These are phyloP conservation scores for Charanyca ferruginea DNA, from an alignment of 2,888 invertebrate genomes.

Conservation along the genomic window DNA sequence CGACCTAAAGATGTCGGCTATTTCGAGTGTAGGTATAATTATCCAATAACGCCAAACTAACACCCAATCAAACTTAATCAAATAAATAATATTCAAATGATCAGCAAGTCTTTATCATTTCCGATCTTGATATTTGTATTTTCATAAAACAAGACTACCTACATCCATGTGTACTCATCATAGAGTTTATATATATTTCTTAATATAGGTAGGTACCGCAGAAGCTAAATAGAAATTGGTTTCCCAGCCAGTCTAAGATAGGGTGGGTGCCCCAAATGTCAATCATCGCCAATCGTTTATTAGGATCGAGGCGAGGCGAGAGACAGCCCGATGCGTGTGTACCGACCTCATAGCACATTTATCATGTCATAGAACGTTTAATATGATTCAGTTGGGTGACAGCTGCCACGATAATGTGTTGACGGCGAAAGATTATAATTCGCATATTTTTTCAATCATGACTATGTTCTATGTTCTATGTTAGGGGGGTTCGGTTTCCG, in stretches of 20 bases:
- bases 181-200: not conserved
- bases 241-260: conserved; percentile 65
- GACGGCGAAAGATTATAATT: conserved; percentile 74
- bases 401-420: conserved; percentile 78
- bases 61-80: too few relatives aligned
- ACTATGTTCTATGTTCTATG: too few relatives aligned
- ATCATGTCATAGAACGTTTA: conserved; percentile 88
- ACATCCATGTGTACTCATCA: not conserved
- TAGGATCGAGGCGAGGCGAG: conserved; percentile 79
- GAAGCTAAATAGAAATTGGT: conserved; percentile 58
- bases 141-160: not conserved
- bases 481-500: too few relatives aligned
- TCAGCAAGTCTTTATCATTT: too few relatives aligned
- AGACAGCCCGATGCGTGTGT: conserved; percentile 72
- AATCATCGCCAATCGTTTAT: conserved; percentile 88
- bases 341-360: conserved; percentile 82
- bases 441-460: conserved; percentile 62
- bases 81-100: too few relatives aligned
- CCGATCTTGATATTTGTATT: too few relatives aligned
- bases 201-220: not conserved
- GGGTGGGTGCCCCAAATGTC: conserved; percentile 75
- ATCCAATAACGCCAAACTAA: too few relatives aligned
- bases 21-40: too few relatives aligned
- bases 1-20: too few relatives aligned
- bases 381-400: conserved; percentile 87